These are phyloP conservation scores for Tholera decimalis DNA, from an alignment of 2,888 invertebrate species.

Conservation along the genomic window DNA sequence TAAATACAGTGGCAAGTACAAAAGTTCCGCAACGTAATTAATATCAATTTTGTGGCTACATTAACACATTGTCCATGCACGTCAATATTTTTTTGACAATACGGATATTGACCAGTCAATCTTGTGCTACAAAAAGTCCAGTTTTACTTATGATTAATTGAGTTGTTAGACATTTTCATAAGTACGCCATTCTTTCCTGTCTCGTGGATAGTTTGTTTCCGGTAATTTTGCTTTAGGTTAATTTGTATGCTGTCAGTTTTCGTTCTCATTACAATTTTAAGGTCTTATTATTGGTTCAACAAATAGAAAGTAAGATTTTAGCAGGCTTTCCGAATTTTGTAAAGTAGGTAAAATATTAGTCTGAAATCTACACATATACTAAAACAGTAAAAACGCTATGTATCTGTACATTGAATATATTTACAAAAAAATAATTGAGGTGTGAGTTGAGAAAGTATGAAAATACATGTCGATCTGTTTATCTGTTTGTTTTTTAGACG, in stretches of 20 bases:
- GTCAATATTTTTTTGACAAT: conserved; percentile 38
- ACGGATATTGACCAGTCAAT: conserved; percentile 54
- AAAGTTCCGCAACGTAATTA: conserved; percentile 38
- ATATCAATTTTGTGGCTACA: conserved; percentile 34
- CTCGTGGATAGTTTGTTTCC: conserved; percentile 44
- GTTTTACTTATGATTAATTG: conserved; percentile 52
- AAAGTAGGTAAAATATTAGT: neutral
- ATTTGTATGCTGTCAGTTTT: conserved; percentile 53
- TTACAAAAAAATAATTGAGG: too few species aligned
- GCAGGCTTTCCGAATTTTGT: neutral
- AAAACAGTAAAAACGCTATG: too few species aligned
- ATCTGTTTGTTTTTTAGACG: too few species aligned
- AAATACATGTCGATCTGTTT: too few species aligned
- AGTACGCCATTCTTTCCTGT: conserved; percentile 46
- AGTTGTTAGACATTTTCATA: conserved; percentile 33
- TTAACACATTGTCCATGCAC: conserved; percentile 22
- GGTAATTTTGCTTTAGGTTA: conserved; percentile 41
- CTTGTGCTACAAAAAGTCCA: conserved; percentile 31
- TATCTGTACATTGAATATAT: too few species aligned
- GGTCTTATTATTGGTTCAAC: conserved; percentile 24
- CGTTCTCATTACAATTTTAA: conserved; percentile 34
- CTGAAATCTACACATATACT: too few species aligned
- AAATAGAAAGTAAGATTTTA: conserved; percentile 7
- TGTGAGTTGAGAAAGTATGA: too few species aligned
- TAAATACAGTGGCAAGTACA: neutral